These are phyloP conservation scores for Eulemur rubriventer DNA, from an alignment of 2,797 vertebrate genomes.

Conservation along the genomic window DNA sequence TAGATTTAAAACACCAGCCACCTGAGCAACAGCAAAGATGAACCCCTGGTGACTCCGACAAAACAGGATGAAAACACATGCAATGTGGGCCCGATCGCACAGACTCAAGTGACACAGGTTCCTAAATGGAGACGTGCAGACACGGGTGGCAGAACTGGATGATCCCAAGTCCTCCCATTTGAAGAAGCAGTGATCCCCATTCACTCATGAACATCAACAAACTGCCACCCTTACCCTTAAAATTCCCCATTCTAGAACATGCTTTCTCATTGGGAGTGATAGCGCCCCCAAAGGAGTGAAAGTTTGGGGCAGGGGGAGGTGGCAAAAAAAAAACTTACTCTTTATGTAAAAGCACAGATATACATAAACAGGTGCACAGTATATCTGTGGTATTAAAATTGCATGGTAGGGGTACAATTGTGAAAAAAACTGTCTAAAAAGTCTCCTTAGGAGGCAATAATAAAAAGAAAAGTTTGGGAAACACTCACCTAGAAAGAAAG, in stretches of 20 bases:
- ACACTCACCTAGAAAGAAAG: neutral
- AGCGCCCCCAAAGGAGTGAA: neutral
- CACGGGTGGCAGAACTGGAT: rapidly evolving
- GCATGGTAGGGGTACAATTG: neutral
- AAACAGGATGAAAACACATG: rapidly evolving
- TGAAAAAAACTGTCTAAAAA: neutral
- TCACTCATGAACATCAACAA: neutral
- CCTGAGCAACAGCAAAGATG: rapidly evolving
- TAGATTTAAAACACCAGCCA: neutral
- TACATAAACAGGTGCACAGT: neutral
- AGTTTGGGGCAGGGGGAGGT: neutral
- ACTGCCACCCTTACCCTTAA: neutral
- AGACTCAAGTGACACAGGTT: neutral
- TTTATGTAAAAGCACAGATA: neutral
- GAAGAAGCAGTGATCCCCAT: neutral
- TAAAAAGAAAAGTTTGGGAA: neutral
- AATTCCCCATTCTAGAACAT: neutral
- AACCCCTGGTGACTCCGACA: neutral
- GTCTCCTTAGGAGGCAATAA: neutral
- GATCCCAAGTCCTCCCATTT: neutral
- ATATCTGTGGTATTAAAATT: neutral
- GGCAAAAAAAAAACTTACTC: neutral
- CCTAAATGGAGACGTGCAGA: neutral
- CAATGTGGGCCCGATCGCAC: rapidly evolving
- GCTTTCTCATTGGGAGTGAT: rapidly evolving